phyloP scores from a whole-genome alignment of 2,797 vertebrate genomes.

The Sphenodon punctatus region DNA sequence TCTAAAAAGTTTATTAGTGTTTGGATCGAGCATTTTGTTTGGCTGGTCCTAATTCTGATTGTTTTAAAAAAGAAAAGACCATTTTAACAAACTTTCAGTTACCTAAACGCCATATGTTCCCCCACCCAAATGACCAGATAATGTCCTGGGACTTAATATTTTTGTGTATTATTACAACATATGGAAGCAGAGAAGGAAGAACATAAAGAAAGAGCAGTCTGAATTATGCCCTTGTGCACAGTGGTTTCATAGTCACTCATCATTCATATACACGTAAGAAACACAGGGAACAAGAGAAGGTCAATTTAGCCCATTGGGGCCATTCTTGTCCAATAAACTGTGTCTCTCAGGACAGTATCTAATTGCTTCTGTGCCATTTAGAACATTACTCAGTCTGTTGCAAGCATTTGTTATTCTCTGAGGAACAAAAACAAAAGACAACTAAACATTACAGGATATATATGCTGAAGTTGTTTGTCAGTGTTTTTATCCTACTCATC shows the following conservation, averaged over 20 bases:
- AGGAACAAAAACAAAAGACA: background rate
- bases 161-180: conserved; percentile 4
- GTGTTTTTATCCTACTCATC: background rate
- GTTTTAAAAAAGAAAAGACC: background rate
- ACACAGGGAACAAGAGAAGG: background rate
- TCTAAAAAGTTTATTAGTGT: background rate
- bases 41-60: background rate
- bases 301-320: background rate
- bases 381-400: background rate
- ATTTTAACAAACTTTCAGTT: background rate
- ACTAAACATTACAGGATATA: background rate
- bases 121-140: conserved; percentile 12
- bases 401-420: conserved; percentile 19
- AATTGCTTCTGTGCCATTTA: conserved; percentile 17
- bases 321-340: background rate
- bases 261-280: conserved; percentile 7
- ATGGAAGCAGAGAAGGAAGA: conserved; percentile 26
- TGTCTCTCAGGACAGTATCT: background rate
- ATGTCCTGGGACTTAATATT: background rate
- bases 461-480: background rate
- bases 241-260: background rate
- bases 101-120: background rate
- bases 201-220: background rate
- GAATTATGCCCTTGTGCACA: accelerated
- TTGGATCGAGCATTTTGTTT: background rate